phyloP scores from a whole-genome alignment of 1,140 invertebrate species.

The Sinonovacula constricta region DNA sequence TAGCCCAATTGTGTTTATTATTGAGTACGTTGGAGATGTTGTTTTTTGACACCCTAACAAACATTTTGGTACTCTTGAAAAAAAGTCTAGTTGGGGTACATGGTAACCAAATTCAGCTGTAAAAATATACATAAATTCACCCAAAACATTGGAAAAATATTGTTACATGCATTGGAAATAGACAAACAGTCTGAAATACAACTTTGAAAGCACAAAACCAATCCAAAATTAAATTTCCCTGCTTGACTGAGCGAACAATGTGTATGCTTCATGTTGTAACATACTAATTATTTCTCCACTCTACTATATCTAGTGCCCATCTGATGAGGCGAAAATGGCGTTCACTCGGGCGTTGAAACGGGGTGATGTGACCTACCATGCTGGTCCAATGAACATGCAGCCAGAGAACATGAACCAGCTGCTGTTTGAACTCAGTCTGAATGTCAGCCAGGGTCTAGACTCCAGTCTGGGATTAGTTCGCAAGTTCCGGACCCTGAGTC shows the following conservation, averaged over 20 bases:
- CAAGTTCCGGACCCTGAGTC: conserved; percentile 60
- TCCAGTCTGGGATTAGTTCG: conserved; percentile 58
- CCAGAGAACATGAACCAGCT: conserved; percentile 61
- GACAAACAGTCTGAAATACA: no score
- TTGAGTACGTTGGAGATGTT: no score
- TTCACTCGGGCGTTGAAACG: conserved; percentile 60
- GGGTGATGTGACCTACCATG: conserved; percentile 71
- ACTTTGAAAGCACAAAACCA: no score
- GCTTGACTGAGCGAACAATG: background rate
- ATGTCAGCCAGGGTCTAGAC: conserved; percentile 62
- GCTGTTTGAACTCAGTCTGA: conserved; percentile 61
- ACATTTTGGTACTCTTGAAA: no score
- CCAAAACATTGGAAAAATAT: no score
- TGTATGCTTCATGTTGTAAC: background rate
- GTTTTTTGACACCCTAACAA: no score
- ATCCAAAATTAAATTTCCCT: no score
- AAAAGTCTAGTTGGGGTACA: no score
- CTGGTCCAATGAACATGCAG: conserved; percentile 74
- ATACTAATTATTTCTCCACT: background rate
- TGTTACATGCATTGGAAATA: no score
- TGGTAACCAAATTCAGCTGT: no score
- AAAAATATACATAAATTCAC: no score
- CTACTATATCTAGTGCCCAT: conserved; percentile 67
- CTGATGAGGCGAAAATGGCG: conserved; percentile 18
- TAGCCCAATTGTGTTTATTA: no score